These are phyloP conservation scores for Trichosurus vulpecula DNA, from an alignment of 2,797 vertebrate genomes.

Conservation along the genomic window DNA sequence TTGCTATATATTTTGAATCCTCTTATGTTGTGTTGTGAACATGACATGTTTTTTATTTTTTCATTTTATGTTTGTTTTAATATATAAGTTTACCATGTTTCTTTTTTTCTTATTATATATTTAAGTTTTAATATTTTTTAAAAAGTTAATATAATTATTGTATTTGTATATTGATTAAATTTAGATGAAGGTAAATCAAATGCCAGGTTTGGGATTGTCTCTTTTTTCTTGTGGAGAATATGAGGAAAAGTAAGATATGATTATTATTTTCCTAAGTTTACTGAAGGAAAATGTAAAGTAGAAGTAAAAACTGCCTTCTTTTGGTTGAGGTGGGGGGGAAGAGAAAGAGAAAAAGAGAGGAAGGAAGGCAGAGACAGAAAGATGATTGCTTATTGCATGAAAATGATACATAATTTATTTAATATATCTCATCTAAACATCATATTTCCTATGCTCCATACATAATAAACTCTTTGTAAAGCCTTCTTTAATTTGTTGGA, in stretches of 20 bases:
- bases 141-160: constrained; percentile 21
- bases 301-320: background rate
- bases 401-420: background rate
- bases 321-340: background rate
- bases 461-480: background rate
- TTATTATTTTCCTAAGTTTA: background rate
- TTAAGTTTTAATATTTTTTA: too few species aligned
- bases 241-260: background rate
- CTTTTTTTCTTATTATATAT: too few species aligned
- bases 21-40: too few species aligned
- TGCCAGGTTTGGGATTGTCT: background rate
- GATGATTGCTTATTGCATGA: background rate
- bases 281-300: background rate
- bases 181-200: background rate
- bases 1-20: too few species aligned
- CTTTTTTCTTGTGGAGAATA: background rate
- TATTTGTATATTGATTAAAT: constrained; percentile 31
- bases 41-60: too few species aligned
- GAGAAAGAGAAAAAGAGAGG: background rate
- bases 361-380: background rate
- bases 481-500: background rate
- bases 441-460: background rate
- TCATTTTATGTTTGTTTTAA: too few species aligned
- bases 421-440: background rate
- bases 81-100: too few species aligned